phyloP scores from a whole-genome alignment of 2,797 vertebrate genomes.

The Sebastiscus albofasciatus region DNA sequence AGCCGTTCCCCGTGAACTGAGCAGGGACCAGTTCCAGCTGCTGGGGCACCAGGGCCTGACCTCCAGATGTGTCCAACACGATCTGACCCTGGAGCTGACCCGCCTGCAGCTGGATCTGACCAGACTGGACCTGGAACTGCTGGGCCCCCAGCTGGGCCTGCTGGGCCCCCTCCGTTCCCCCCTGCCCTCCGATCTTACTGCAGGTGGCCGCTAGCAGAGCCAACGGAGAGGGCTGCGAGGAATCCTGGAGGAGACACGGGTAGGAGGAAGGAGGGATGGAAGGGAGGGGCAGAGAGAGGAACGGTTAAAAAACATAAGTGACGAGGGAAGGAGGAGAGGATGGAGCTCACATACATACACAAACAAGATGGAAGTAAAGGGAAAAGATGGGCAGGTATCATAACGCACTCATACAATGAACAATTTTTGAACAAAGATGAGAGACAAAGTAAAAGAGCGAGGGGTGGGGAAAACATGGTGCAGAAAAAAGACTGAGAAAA shows the following conservation, averaged over 20 bases:
- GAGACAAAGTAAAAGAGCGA: conserved; percentile 18
- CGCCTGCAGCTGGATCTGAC: conserved; percentile 82
- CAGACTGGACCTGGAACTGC: conserved; percentile 84
- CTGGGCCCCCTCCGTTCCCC: conserved; percentile 78
- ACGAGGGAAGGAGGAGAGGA: conserved; percentile 11
- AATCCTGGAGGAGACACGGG: conserved; percentile 81
- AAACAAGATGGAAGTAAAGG: conserved; percentile 12
- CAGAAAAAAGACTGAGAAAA: conserved; percentile 52
- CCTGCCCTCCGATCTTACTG: conserved; percentile 99
- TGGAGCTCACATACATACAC: conserved; percentile 22
- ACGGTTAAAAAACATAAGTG: conserved; percentile 19
- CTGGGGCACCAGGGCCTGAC: conserved; percentile 92
- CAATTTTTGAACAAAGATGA: conserved; percentile 26
- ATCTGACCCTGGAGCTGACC: conserved; percentile 87
- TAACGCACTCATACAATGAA: conserved; percentile 6
- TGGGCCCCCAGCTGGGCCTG: conserved; percentile 86
- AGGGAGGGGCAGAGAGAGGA: conserved; percentile 15
- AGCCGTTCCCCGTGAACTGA: conserved; percentile 95
- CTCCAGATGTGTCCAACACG: conserved; percentile 94
- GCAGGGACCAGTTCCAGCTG: conserved; percentile 97
- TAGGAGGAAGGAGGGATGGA: conserved; percentile 5
- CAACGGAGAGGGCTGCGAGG: conserved; percentile 96
- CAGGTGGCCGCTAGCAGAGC: conserved; percentile 98
- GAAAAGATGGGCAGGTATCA: conserved; percentile 6
- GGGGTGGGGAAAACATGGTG: conserved; percentile 40